phyloP scores from a whole-genome alignment of 2,113 vertebrate species.

The Nibea albiflora region DNA sequence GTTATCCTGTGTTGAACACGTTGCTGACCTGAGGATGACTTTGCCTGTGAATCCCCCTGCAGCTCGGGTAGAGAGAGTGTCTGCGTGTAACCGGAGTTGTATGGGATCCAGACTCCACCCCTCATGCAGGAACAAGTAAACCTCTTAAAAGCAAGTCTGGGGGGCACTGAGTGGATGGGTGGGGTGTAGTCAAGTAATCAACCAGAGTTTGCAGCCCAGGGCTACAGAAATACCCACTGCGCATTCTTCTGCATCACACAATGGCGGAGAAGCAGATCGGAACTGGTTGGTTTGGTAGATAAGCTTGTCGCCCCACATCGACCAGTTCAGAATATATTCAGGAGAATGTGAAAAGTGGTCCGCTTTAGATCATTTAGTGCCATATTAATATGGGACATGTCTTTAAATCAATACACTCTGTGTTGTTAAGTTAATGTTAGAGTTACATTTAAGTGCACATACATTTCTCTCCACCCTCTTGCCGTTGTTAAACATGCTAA shows the following conservation, averaged over 20 bases:
- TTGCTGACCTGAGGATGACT: conserved; percentile 65
- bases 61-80: conserved; percentile 53
- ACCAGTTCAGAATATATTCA: conserved; percentile 14
- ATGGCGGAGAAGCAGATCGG: conserved; percentile 66
- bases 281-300: conserved; percentile 59
- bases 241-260: conserved; percentile 75
- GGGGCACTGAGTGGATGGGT: conserved; percentile 61
- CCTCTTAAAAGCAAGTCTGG: conserved; percentile 79
- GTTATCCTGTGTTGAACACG: conserved; percentile 50
- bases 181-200: conserved; percentile 68
- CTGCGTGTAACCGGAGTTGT: conserved; percentile 72
- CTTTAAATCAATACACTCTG: background rate
- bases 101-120: conserved; percentile 73
- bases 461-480: conserved; percentile 20
- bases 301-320: conserved; percentile 43
- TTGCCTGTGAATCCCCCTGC: conserved; percentile 53
- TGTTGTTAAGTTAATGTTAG: conserved; percentile 19
- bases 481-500: conserved; percentile 28
- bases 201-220: conserved; percentile 66
- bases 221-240: conserved; percentile 73
- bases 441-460: conserved; percentile 26
- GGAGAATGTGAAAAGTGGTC: conserved; percentile 19
- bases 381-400: conserved; percentile 13
- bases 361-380: conserved; percentile 11
- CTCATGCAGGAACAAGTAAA: conserved; percentile 78